Evolutionary conservation across 2,888 invertebrate species (phyloP).

Genomic region (Brenthis ino): DNA sequence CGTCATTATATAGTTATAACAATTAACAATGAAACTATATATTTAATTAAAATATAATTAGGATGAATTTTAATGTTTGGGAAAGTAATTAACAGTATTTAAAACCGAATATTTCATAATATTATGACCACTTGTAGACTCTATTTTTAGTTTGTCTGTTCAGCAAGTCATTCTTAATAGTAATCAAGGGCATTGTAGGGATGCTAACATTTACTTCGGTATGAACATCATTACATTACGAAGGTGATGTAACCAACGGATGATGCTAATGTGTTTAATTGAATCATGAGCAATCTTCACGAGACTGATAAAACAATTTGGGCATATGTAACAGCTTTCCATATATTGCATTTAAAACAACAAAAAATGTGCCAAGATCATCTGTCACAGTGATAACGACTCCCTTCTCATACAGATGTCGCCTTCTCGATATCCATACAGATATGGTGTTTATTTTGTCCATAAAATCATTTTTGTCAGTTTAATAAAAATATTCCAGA

Average conservation of each 20-base stretch:
- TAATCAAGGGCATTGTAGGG: constrained; percentile 39
- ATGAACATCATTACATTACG: constrained; percentile 2
- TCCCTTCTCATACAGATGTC: too few species aligned
- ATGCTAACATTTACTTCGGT: constrained; percentile 30
- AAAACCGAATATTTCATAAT: background rate
- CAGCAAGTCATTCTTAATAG: constrained; percentile 25
- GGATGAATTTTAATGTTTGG: too few species aligned
- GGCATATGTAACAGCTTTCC: too few species aligned
- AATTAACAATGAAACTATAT: too few species aligned
- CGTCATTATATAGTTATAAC: too few species aligned
- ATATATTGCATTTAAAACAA: constrained; percentile 12
- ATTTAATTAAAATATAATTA: too few species aligned
- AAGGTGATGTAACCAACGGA: constrained; percentile 63
- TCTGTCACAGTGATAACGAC: background rate
- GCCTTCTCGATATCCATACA: too few species aligned
- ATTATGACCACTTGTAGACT: background rate
- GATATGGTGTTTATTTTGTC: too few species aligned
- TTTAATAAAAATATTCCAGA: too few species aligned
- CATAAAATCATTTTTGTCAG: too few species aligned
- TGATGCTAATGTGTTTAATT: constrained; percentile 59
- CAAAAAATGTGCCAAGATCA: background rate
- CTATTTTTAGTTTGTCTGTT: constrained; percentile 9
- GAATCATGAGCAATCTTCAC: constrained; percentile 49
- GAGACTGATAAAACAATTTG: constrained; percentile 33
- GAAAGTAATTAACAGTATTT: too few species aligned